Evolutionary conservation across 2,888 invertebrate species (phyloP).

Genomic region (Melanostoma mellinum): DNA sequence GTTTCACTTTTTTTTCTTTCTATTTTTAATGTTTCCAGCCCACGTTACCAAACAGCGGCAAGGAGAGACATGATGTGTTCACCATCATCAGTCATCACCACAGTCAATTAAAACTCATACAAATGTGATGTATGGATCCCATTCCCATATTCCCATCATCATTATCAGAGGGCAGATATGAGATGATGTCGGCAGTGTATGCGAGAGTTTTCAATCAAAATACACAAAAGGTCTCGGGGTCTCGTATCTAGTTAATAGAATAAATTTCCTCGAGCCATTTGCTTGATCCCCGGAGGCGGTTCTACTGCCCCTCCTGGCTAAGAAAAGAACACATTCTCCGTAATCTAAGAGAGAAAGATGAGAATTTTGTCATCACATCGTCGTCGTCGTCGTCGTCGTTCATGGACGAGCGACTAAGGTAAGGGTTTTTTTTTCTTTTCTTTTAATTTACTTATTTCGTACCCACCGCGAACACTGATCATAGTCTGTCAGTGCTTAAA

Average conservation of each 20-base stretch:
- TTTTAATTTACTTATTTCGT: no score
- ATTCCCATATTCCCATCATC: slow-evolving; percentile 3
- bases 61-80: slow-evolving; percentile 45
- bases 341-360: not conserved
- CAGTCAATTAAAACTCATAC: slow-evolving; percentile 59
- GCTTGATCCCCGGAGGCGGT: slow-evolving; percentile 27
- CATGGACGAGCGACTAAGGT: slow-evolving; percentile 1
- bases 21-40: slow-evolving; percentile 20
- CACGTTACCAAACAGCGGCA: slow-evolving; percentile 12
- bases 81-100: slow-evolving; percentile 44
- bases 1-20: slow-evolving; percentile 18
- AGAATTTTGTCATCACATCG: not conserved
- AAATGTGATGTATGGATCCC: slow-evolving; percentile 40
- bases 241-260: slow-evolving; percentile 56
- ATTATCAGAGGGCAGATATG: not conserved
- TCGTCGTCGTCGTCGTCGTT: slow-evolving; percentile 3
- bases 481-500: slow-evolving; percentile 25
- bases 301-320: slow-evolving; percentile 11
- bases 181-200: not conserved
- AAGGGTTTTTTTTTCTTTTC: slow-evolving; percentile 6
- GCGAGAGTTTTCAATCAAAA: slow-evolving; percentile 43
- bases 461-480: no score
- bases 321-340: not conserved
- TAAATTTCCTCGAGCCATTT: slow-evolving; percentile 24
- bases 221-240: slow-evolving; percentile 57